These are phyloP conservation scores for Etheostoma perlongum DNA, from an alignment of 2,797 vertebrate genomes.

Conservation along the genomic window DNA sequence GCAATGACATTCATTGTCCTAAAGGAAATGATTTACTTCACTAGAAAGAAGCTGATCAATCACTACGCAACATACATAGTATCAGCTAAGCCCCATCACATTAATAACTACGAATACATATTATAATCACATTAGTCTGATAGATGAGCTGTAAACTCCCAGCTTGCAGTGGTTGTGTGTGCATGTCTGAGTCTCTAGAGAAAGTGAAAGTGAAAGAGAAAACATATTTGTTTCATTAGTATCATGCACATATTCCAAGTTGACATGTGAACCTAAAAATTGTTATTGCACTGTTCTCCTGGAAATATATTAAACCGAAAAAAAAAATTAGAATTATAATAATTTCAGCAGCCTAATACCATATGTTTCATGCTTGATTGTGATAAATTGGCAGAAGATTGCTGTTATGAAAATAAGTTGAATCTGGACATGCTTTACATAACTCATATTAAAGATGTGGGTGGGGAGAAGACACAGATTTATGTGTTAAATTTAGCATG, in stretches of 20 bases:
- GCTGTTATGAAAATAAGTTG: conserved; percentile 63
- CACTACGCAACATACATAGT: not conserved
- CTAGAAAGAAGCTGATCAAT: conserved; percentile 19
- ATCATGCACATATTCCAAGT: conserved; percentile 31
- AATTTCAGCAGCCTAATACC: conserved; percentile 44
- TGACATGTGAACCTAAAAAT: conserved; percentile 36
- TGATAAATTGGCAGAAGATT: conserved; percentile 67
- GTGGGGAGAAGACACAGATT: conserved; percentile 47
- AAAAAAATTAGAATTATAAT: conserved; percentile 7
- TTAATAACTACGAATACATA: conserved; percentile 16
- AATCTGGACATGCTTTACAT: conserved; percentile 56
- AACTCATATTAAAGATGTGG: conserved; percentile 41
- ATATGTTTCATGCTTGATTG: conserved; percentile 64
- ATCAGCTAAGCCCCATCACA: not conserved
- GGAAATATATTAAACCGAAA: conserved; percentile 45
- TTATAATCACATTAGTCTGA: conserved; percentile 36
- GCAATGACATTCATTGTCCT: not conserved
- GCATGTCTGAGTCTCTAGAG: not conserved
- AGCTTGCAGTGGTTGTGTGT: not conserved
- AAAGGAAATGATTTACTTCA: conserved; percentile 6
- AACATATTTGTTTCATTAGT: conserved; percentile 45
- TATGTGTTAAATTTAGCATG: conserved; percentile 39
- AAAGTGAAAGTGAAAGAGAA: not conserved
- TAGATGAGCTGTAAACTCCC: conserved; percentile 20
- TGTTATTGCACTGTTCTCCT: conserved; percentile 19